phyloP scores from a whole-genome alignment of 2,888 invertebrate species.

The Orthosia cruda region DNA sequence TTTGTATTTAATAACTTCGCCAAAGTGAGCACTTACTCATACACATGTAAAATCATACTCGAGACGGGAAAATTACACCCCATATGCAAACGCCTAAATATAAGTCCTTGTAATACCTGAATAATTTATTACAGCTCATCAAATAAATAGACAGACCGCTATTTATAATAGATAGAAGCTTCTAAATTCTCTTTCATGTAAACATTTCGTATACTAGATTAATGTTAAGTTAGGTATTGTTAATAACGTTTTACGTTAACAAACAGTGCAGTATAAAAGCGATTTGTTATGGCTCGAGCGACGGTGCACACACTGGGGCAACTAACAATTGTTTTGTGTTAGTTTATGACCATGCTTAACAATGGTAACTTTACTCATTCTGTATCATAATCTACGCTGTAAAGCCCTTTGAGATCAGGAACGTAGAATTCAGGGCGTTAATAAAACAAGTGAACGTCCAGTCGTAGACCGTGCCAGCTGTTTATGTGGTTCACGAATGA shows the following conservation, averaged over 20 bases:
- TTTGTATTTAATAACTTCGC: background rate
- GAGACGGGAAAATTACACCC: slow-evolving; percentile 15
- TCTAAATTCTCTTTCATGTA: slow-evolving; percentile 19
- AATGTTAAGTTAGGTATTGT: slow-evolving; percentile 45
- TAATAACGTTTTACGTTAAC: slow-evolving; percentile 64
- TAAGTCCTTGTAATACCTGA: slow-evolving; percentile 27
- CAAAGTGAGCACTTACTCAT: background rate
- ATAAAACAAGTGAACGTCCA: slow-evolving; percentile 40
- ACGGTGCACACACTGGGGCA: slow-evolving; percentile 68
- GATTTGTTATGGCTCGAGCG: slow-evolving; percentile 69
- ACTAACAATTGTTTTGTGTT: slow-evolving; percentile 79
- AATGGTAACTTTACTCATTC: slow-evolving; percentile 79
- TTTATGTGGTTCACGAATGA: background rate
- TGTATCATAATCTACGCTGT: slow-evolving; percentile 74
- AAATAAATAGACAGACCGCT: slow-evolving; percentile 41
- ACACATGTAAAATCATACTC: slow-evolving; percentile 11
- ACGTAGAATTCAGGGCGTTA: slow-evolving; percentile 25
- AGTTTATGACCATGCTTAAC: slow-evolving; percentile 77
- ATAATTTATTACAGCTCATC: slow-evolving; percentile 43
- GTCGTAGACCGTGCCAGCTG: background rate
- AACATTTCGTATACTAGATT: slow-evolving; percentile 35
- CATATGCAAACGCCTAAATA: slow-evolving; percentile 17
- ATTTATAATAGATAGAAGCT: slow-evolving; percentile 34
- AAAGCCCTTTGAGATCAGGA: slow-evolving; percentile 63
- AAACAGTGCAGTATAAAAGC: slow-evolving; percentile 68